Base-by-base conservation (phyloP, 2,113 vertebrate species). In the Mionectes macconnelli region DNA sequence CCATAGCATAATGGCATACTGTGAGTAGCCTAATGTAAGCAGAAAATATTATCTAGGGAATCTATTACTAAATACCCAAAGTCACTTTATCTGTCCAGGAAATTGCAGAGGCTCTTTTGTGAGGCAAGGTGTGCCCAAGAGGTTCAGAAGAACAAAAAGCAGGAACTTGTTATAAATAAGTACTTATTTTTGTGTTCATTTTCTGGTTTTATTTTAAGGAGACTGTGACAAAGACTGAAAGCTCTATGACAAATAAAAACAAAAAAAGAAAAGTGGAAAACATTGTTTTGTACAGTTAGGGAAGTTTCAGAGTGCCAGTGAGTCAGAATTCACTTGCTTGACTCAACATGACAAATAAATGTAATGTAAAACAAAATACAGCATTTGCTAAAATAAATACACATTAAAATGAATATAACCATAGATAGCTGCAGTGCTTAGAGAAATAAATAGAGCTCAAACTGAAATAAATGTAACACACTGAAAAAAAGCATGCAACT, bases 381-480 rank as follows among this genome's bases (percentile, higher is more conserved):
- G 27, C 84, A 77, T 92, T 97, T 96, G 42, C 60, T 95, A 96
- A 97, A 98, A 97, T 97, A 98, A 98, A 97, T 95, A 90, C 56
- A 75, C 22, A 27, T 91, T 96, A 83, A 96, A 96, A 96, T 96
- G 44, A 84, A 89, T 72, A 78, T 33, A 96, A 79, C 64, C 92
- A 83, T 93, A 97, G 93, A 97, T 93, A 96, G 89, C 31, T 95
- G 57, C 20, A 59, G 64, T 63, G 67, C 73, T 97, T 92, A 85
- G 37, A 92, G 85, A 97, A 98, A 97, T 91, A 97, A 97, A 97
- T 95, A 97, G 95, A 93, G 67, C 76, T 96, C 44, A 95, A 94
- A 66, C 31, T 82, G 69, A 93, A 97, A 96, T 87, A 92, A 97
- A 98, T 97, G 85, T 94, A 96, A 92, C 69, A 91, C 84, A 94